A percentile compares a stretch with the other conserved stretches of the same genome.
These are phyloP conservation scores for Poecilia latipinna DNA, from an alignment of 2,113 vertebrate species.

Conservation along the genomic window DNA sequence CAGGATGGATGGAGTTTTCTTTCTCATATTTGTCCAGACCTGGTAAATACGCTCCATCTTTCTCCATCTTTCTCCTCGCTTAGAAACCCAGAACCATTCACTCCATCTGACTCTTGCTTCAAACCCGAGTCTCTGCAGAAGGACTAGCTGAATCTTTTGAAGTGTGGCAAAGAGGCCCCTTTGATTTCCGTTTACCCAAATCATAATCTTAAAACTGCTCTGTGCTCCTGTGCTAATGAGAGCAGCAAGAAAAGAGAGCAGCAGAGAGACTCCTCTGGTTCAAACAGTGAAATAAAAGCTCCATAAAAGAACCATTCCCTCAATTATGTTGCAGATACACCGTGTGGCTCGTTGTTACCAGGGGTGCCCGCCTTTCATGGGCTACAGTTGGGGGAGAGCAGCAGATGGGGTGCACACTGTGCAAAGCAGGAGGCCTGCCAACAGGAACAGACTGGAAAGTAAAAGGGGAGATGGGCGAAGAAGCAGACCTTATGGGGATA, in stretches of 20 bases:
- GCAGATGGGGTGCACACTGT: constrained; percentile 62
- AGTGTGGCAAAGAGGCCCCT: constrained; percentile 54
- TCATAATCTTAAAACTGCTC: constrained; percentile 44
- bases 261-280: constrained; percentile 25
- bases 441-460: constrained; percentile 43
- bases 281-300: constrained; percentile 10
- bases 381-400: constrained; percentile 40
- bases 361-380: constrained; percentile 28
- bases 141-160: constrained; percentile 29
- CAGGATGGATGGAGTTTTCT: not conserved
- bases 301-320: constrained; percentile 27
- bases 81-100: constrained; percentile 14
- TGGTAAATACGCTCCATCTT: too few species aligned
- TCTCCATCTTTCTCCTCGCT: not conserved
- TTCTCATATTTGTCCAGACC: not conserved
- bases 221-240: constrained; percentile 19
- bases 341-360: not conserved
- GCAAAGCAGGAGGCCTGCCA: constrained; percentile 44
- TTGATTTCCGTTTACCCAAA: constrained; percentile 55
- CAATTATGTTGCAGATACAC: constrained; percentile 31
- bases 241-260: constrained; percentile 32
- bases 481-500: constrained; percentile 12
- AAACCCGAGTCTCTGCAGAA: constrained; percentile 26
- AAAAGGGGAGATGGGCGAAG: constrained; percentile 24
- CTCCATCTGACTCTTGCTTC: constrained; percentile 40